Conservation (phyloP, 1,140 invertebrate genomes). For the Archivesica marissinica region DNA sequence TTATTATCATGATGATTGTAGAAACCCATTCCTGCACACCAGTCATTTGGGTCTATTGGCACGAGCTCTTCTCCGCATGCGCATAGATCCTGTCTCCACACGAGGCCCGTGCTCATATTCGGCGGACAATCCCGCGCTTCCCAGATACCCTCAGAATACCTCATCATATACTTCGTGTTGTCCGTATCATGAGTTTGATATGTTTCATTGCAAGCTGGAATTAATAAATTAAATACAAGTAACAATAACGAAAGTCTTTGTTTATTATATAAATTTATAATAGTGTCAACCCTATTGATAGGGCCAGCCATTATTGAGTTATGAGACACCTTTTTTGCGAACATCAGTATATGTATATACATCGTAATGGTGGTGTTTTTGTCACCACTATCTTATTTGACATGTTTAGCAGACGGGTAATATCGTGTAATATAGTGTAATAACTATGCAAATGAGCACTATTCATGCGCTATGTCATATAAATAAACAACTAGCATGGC, state of each 20-base stretch:
- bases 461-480: too few species aligned
- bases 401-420: too few species aligned
- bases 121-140: slow-evolving; percentile 34
- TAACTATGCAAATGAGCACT: too few species aligned
- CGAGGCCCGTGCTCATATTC: neutral
- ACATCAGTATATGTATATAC: too few species aligned
- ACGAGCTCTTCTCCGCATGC: slow-evolving; percentile 38
- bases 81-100: slow-evolving; percentile 61
- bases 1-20: neutral
- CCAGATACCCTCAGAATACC: slow-evolving; percentile 48
- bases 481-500: too few species aligned
- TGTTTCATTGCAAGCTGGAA: slow-evolving; percentile 50
- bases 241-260: neutral
- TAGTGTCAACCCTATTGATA: too few species aligned
- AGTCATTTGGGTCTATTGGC: slow-evolving; percentile 37
- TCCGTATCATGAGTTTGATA: slow-evolving; percentile 38
- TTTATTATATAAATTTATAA: neutral
- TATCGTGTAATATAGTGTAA: too few species aligned
- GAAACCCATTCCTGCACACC: slow-evolving; percentile 27
- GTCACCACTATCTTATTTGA: too few species aligned
- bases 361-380: too few species aligned
- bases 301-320: too few species aligned
- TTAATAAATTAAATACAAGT: neutral
- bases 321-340: too few species aligned
- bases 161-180: slow-evolving; percentile 51